phyloP scores from a whole-genome alignment of 2,797 vertebrate genomes.

The Liparis tanakae region DNA sequence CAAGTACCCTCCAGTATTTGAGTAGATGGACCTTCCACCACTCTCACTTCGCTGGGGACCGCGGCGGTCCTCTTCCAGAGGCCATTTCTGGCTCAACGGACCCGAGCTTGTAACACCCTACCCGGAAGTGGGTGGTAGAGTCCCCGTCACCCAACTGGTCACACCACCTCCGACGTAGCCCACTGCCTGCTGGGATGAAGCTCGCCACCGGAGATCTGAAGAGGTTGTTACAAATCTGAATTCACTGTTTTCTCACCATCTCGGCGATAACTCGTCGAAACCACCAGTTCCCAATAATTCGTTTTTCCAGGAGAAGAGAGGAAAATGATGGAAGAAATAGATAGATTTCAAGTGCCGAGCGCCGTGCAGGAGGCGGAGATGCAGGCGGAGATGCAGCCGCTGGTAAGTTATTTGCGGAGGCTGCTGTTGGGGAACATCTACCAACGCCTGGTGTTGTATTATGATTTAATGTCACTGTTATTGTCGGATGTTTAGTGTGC shows the following conservation, averaged over 20 bases:
- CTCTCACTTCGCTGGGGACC: background rate
- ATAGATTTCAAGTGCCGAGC: conserved; percentile 96
- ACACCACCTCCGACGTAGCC: conserved; percentile 70
- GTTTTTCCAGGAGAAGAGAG: conserved; percentile 18
- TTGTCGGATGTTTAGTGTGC: background rate
- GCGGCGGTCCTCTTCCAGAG: background rate
- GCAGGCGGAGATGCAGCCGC: conserved; percentile 96
- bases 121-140: conserved; percentile 90
- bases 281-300: background rate
- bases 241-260: background rate
- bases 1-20: background rate
- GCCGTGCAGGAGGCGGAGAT: conserved; percentile 90
- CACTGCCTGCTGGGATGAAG: conserved; percentile 84
- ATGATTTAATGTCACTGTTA: background rate
- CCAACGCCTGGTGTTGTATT: background rate
- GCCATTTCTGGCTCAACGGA: conserved; percentile 31
- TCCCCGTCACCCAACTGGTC: conserved; percentile 81
- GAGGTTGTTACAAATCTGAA: conserved; percentile 57
- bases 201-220: conserved; percentile 65
- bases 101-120: conserved; percentile 69
- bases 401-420: conserved; percentile 82
- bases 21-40: background rate
- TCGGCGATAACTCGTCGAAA: conserved; percentile 16
- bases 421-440: background rate
- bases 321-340: conserved; percentile 98